Percentiles rank a stretch among this genome's conserved stretches.
Conservation (phyloP, 2,113 vertebrate species). For the Pomatorhinus ruficollis region DNA sequence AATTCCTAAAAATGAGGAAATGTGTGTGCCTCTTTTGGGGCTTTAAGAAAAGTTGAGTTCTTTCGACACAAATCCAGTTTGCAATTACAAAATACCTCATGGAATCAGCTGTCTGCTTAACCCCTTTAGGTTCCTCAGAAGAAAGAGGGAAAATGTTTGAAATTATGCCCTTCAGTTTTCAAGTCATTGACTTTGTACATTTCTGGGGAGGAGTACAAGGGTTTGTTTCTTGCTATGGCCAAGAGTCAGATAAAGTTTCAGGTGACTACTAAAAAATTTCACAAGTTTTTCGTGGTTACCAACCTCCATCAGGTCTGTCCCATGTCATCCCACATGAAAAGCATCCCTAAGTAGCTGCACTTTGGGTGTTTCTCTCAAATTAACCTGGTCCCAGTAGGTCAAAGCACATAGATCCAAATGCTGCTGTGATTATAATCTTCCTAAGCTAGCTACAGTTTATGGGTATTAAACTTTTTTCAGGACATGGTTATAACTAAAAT, state of each 20-base stretch:
- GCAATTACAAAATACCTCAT: not conserved
- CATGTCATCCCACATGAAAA: not conserved
- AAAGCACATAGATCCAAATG: not conserved
- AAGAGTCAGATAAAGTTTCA: not conserved
- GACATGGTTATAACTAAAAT: not conserved
- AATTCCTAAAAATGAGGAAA: conserved; percentile 6
- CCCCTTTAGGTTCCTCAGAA: not conserved
- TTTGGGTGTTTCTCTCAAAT: not conserved
- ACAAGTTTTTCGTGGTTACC: not conserved
- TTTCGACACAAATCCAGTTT: not conserved
- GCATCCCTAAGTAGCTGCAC: not conserved
- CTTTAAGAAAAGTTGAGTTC: not conserved
- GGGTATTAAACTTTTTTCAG: not conserved
- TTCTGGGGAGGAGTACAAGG: not conserved
- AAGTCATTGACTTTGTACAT: not conserved
- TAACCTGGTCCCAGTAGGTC: not conserved
- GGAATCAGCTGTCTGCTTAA: not conserved
- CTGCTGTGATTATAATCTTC: not conserved
- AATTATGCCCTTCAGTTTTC: not conserved
- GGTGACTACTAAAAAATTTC: not conserved
- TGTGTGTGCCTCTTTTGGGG: not conserved
- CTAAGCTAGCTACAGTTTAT: not conserved
- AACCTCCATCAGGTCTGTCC: not conserved
- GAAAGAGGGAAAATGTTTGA: not conserved
- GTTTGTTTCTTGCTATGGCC: not conserved